Evolutionary conservation across 2,888 invertebrate genomes (phyloP), one percentile per base, ranked within the genome.

Genomic region (Ormyrus rosae): DNA sequence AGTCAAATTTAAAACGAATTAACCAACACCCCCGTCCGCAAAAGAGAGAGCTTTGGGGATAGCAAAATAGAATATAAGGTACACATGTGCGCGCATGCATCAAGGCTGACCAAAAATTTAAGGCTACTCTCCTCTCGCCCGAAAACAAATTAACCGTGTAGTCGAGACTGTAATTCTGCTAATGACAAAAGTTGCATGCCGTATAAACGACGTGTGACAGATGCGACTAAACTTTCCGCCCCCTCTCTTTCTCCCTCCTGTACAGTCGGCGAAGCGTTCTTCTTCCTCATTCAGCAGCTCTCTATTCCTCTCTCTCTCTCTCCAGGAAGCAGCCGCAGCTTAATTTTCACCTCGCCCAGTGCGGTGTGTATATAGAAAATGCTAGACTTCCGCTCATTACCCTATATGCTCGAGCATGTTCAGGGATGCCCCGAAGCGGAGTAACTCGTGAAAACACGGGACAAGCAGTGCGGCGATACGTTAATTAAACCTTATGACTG

Each of bases 101-200:
- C 19, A 19, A 19, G 19, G 19, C 19, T 19, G 19, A 19, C 19
- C 19, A 19, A 1, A 19, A 19, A 19, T 19, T 19, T 19, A 19
- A 19, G 19, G 19, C 19, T 19, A 19, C 19, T 19, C 19, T 19
- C 19, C 19, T 19, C 11, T 55, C n/a, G 46, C 13, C 19, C 46
- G 11, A 60, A 67, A 68, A 60, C 68, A 68, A 68, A 68, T 68
- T 75, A 68, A 61, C 67, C 75, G 53, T 53, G 75, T 61, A 60
- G 60, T 51, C 5, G 60, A 50, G n/a, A 68, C 61, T 75, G 68
- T 75, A 75, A 19, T 68, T 75, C 65, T 67, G 60, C 68, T 75
- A 75, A 75, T 75, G 75, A 75, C 61, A 51, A 75, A 75, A 75
- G 73, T 75, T 75, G 51, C 10, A 48, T 68, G 45, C 51, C 61